Percentiles rank a stretch among this genome's conserved stretches.
These are phyloP conservation scores for Phrynosoma platyrhinos DNA, from an alignment of 2,113 vertebrate species.

Conservation along the genomic window DNA sequence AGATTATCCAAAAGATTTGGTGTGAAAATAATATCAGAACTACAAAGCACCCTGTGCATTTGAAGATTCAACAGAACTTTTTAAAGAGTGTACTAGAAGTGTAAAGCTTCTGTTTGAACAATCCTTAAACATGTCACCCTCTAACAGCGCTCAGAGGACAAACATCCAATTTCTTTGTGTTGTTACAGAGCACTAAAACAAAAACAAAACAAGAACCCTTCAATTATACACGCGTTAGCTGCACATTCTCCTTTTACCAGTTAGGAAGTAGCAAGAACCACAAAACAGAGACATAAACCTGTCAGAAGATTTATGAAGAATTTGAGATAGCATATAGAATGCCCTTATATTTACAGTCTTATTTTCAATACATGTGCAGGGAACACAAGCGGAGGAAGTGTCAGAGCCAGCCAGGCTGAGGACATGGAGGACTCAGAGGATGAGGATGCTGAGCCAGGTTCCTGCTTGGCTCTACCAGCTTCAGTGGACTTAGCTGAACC, in stretches of 20 bases:
- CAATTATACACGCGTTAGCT: background rate
- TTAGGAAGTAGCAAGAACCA: background rate
- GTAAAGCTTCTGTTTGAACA: background rate
- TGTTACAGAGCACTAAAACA: background rate
- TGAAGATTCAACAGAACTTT: background rate
- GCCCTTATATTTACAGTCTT: background rate
- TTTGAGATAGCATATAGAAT: background rate
- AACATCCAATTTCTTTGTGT: background rate
- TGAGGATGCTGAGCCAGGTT: too few relatives aligned
- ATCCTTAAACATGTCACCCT: background rate
- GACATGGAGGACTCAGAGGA: too few relatives aligned
- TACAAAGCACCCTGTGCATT: too few relatives aligned
- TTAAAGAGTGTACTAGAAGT: background rate
- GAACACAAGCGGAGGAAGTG: background rate
- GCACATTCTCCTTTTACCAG: background rate
- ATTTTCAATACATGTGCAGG: background rate
- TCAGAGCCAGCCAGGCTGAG: too few relatives aligned
- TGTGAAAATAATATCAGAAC: background rate
- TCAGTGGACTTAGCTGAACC: too few relatives aligned
- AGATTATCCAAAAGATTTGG: background rate
- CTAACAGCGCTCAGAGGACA: fast-evolving
- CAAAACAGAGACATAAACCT: background rate
- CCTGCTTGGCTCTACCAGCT: too few relatives aligned
- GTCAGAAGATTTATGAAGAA: background rate
- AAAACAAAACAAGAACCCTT: background rate